phyloP scores from a whole-genome alignment of 64 coral and sea anemone species.

The Actinia tenebrosa region DNA sequence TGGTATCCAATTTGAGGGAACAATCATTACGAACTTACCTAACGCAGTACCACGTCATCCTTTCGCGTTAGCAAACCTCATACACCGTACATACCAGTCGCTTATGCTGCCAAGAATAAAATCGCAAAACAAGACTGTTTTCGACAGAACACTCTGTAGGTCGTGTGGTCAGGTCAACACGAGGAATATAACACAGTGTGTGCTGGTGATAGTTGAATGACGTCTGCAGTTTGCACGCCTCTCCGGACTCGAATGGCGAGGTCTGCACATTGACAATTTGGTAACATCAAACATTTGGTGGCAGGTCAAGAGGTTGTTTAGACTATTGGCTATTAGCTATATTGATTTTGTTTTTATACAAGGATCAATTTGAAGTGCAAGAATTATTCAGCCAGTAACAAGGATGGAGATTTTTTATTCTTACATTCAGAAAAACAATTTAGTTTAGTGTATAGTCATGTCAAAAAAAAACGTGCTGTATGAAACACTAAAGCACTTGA shows the following conservation, averaged over 20 bases:
- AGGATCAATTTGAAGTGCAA: not conserved
- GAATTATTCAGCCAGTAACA: not conserved
- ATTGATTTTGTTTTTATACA: not conserved
- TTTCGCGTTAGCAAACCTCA: not conserved
- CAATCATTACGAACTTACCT: not conserved
- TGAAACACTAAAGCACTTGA: no score
- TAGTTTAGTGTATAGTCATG: no score
- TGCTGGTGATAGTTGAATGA: not conserved
- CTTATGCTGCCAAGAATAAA: not conserved
- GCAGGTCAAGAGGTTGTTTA: conserved; percentile 3
- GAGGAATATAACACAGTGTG: not conserved
- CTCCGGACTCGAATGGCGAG: not conserved
- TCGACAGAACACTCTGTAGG: not conserved
- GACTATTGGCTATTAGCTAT: not conserved
- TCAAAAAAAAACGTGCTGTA: no score
- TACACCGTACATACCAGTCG: not conserved
- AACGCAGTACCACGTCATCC: not conserved
- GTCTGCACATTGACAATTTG: conserved; percentile 3
- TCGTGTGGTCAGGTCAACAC: not conserved
- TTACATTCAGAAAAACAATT: no score
- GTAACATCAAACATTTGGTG: not conserved
- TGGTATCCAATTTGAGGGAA: not conserved
- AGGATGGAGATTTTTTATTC: no score
- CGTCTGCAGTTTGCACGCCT: not conserved
- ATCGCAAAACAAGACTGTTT: not conserved